A percentile compares a stretch with the other conserved stretches of the same genome.
Evolutionary conservation across 1,140 invertebrate species (phyloP).

Genomic region (Eurosta solidaginis): DNA sequence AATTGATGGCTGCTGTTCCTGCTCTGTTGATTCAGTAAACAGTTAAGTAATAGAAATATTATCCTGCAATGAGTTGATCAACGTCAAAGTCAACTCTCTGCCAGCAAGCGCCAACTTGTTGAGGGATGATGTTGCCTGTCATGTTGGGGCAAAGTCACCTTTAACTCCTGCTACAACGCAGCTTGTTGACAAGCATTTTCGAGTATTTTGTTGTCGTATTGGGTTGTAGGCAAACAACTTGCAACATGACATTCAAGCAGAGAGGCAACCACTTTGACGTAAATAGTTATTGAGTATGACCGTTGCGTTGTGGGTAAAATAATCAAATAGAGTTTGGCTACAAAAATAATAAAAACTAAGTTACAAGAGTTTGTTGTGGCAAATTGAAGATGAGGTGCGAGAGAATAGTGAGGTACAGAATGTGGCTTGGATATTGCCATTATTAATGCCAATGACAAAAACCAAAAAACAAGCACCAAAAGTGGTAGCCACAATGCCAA

Average conservation of each 20-base stretch:
- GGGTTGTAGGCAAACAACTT: slow-evolving; percentile 22
- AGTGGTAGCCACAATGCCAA: background rate
- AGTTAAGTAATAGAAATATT: slow-evolving; percentile 28
- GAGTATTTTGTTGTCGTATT: background rate
- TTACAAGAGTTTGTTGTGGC: background rate
- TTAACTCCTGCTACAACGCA: background rate
- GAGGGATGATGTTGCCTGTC: background rate
- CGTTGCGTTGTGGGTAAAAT: background rate
- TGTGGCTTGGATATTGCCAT: background rate
- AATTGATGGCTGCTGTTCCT: background rate
- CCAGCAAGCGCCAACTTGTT: background rate
- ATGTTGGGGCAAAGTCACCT: background rate
- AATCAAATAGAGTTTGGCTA: background rate
- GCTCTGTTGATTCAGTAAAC: background rate
- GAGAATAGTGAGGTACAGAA: too few species aligned
- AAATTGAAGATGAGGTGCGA: background rate
- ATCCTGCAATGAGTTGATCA: slow-evolving; percentile 28
- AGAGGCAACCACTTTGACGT: background rate
- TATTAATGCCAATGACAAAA: slow-evolving; percentile 4
- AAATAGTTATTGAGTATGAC: slow-evolving; percentile 22
- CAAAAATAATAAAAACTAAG: background rate
- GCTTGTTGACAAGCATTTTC: background rate
- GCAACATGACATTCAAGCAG: background rate
- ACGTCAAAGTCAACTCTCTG: slow-evolving; percentile 11
- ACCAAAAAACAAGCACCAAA: background rate